phyloP scores from a whole-genome alignment of 2,113 vertebrate species.

The Myiagra hebetior region DNA sequence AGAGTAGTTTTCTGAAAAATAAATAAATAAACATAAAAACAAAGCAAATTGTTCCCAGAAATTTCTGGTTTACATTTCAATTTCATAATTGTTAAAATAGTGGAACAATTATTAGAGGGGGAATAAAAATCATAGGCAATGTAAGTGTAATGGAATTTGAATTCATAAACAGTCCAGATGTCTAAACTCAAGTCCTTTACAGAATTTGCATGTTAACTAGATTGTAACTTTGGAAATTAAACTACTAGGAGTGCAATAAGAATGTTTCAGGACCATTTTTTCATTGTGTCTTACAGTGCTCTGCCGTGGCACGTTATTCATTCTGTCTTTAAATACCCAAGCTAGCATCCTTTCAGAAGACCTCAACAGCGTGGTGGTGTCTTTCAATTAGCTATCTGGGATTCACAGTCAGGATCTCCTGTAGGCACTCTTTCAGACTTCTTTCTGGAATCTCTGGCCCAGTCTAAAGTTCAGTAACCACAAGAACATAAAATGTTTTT shows the following conservation, averaged over 20 bases:
- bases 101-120: neutral
- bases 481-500: neutral
- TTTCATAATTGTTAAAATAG: neutral
- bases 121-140: neutral
- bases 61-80: neutral
- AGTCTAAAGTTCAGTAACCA: neutral
- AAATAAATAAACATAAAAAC: neutral
- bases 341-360: neutral
- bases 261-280: neutral
- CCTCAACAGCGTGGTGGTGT: neutral
- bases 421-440: neutral
- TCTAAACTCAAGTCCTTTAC: neutral
- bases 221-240: neutral
- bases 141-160: neutral
- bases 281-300: neutral
- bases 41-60: neutral
- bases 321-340: neutral
- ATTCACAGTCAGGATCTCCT: neutral
- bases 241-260: neutral
- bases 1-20: slow-evolving; percentile 16
- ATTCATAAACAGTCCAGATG: neutral
- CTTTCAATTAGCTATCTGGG: neutral
- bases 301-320: neutral
- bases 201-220: neutral
- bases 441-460: neutral